phyloP scores from a whole-genome alignment of 30 jellyfish, hydroid and myxozoan species.

The Morbakka virulenta region DNA sequence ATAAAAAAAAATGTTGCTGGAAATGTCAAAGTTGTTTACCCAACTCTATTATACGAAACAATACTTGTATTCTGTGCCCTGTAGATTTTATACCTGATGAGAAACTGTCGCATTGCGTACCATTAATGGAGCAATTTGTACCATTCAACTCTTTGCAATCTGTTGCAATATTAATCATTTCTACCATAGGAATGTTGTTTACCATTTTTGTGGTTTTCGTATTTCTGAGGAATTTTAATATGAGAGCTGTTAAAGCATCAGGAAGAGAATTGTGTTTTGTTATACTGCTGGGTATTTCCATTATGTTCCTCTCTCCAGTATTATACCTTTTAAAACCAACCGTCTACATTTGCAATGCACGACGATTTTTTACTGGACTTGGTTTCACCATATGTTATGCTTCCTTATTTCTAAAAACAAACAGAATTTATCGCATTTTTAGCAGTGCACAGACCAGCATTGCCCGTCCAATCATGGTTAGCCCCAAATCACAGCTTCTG shows the following conservation, averaged over 20 bases:
- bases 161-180: background rate
- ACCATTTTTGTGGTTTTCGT: slow-evolving; percentile 60
- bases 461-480: slow-evolving; percentile 64
- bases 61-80: slow-evolving; percentile 62
- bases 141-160: background rate
- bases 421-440: slow-evolving; percentile 80
- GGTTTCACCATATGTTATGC: slow-evolving; percentile 71
- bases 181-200: slow-evolving; percentile 39
- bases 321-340: slow-evolving; percentile 61
- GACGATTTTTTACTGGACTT: slow-evolving; percentile 59
- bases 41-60: slow-evolving; percentile 44
- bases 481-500: slow-evolving; percentile 72
- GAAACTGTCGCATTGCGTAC: slow-evolving; percentile 14
- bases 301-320: slow-evolving; percentile 58
- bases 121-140: slow-evolving; percentile 20
- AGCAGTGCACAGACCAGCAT: slow-evolving; percentile 67
- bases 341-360: slow-evolving; percentile 49
- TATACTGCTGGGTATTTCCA: slow-evolving; percentile 66
- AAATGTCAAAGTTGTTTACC: slow-evolving; percentile 47
- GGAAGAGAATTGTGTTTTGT: slow-evolving; percentile 87
- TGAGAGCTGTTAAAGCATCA: slow-evolving; percentile 65
- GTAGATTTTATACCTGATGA: slow-evolving; percentile 42
- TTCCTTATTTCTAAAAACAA: slow-evolving; percentile 69
- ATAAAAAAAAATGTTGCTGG: slow-evolving; percentile 69
- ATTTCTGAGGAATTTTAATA: slow-evolving; percentile 54